Evolutionary conservation across 2,797 vertebrate genomes (phyloP).

Genomic region (Hapalemur alaotrensis): DNA sequence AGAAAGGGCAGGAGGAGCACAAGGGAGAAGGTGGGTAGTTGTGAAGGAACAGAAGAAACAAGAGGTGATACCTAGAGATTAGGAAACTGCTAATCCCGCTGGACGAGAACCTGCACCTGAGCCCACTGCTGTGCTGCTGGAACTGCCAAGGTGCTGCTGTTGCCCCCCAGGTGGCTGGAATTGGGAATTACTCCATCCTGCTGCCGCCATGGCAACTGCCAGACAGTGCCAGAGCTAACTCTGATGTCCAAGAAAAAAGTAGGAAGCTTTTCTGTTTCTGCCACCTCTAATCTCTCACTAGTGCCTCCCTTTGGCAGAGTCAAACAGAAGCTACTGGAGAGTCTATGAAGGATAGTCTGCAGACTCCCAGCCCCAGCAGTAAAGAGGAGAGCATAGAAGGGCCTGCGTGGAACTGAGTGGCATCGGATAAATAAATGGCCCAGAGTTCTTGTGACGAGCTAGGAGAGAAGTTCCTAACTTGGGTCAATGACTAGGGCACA

Average conservation of each 20-base stretch:
- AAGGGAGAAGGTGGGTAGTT: not conserved
- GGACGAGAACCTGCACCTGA: not conserved
- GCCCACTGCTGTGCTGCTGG: not conserved
- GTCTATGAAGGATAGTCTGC: not conserved
- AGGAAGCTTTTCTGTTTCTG: not conserved
- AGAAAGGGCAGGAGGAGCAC: not conserved
- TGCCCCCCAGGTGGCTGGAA: not conserved
- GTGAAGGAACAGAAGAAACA: not conserved
- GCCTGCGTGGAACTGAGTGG: not conserved
- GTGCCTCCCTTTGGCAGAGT: not conserved
- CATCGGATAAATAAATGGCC: not conserved
- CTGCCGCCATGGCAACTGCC: not conserved
- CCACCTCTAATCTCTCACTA: not conserved
- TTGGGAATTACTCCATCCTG: not conserved
- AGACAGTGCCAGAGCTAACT: not conserved
- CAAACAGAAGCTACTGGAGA: not conserved
- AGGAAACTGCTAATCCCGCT: not conserved
- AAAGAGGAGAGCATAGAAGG: not conserved
- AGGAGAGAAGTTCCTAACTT: not conserved
- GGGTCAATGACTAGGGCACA: not conserved
- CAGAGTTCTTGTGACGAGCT: not conserved
- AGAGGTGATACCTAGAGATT: not conserved
- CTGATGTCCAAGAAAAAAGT: not conserved
- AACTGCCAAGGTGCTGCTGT: not conserved
- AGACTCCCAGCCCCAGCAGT: not conserved